Percentiles rank a stretch among this genome's conserved stretches.
Conservation (phyloP, 2,113 vertebrate species). For the Melanostigma gelatinosum region DNA sequence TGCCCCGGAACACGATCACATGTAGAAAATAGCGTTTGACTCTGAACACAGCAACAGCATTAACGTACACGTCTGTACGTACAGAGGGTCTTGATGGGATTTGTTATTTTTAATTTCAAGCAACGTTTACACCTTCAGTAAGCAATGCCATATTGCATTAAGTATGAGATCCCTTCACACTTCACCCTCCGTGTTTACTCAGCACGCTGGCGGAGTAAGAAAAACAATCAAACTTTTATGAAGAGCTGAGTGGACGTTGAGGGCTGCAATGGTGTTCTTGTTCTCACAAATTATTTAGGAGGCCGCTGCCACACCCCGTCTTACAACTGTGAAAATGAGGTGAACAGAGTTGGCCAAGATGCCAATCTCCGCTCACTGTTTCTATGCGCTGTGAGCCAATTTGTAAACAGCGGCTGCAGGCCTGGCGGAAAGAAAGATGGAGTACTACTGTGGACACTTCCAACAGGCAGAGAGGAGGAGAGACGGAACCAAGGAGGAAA, state of each 20-base stretch:
- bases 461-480: not conserved
- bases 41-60: not conserved
- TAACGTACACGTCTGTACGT: not conserved
- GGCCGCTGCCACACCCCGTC: too few species aligned
- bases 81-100: not conserved
- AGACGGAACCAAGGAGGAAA: not conserved
- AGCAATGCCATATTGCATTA: constrained; percentile 38
- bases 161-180: constrained; percentile 8
- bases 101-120: constrained; percentile 19
- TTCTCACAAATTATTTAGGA: constrained; percentile 25
- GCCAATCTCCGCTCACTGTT: not conserved
- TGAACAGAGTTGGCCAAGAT: not conserved
- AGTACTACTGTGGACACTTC: not conserved
- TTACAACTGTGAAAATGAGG: not conserved
- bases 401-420: constrained; percentile 14
- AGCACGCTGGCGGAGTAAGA: not conserved
- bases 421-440: not conserved
- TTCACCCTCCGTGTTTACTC: constrained; percentile 25
- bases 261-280: not conserved
- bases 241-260: constrained; percentile 3
- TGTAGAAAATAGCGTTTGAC: not conserved
- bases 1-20: not conserved
- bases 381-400: not conserved
- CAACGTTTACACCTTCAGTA: constrained; percentile 12
- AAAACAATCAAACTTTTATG: constrained; percentile 41